phyloP scores from a whole-genome alignment of 2,113 vertebrate species.

The Echinops telfairi region DNA sequence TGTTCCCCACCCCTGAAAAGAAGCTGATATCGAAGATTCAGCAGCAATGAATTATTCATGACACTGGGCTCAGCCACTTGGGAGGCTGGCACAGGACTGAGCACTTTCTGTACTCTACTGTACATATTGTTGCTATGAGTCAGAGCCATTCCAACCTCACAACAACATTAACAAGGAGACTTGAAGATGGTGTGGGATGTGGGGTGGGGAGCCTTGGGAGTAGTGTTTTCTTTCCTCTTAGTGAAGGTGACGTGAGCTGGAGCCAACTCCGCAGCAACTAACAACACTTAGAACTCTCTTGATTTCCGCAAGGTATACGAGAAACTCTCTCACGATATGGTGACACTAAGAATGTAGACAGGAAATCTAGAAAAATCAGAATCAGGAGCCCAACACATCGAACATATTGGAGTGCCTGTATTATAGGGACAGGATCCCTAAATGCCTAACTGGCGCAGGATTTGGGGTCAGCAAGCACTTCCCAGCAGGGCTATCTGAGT shows the following conservation, averaged over 20 bases:
- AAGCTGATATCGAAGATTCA: background rate
- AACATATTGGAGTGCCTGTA: background rate
- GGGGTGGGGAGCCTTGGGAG: no score
- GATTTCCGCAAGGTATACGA: slow-evolving; percentile 30
- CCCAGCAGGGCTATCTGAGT: no score
- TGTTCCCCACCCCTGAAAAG: background rate
- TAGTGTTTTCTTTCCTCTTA: background rate
- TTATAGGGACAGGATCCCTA: background rate
- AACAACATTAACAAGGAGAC: background rate
- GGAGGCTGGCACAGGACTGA: no score
- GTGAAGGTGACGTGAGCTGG: background rate
- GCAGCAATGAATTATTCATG: background rate
- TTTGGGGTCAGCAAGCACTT: no score
- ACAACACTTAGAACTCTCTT: background rate
- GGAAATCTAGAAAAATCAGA: slow-evolving; percentile 30
- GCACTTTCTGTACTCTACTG: no score
- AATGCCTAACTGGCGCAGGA: no score
- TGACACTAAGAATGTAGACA: slow-evolving; percentile 7
- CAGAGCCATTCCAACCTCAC: no score
- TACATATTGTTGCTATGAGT: no score
- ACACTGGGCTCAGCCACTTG: no score
- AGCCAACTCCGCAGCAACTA: background rate
- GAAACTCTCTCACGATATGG: slow-evolving; percentile 36
- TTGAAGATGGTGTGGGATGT: background rate
- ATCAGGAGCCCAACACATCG: background rate